Conservation (phyloP, 2,113 vertebrate species). For the Felis catus region DNA sequence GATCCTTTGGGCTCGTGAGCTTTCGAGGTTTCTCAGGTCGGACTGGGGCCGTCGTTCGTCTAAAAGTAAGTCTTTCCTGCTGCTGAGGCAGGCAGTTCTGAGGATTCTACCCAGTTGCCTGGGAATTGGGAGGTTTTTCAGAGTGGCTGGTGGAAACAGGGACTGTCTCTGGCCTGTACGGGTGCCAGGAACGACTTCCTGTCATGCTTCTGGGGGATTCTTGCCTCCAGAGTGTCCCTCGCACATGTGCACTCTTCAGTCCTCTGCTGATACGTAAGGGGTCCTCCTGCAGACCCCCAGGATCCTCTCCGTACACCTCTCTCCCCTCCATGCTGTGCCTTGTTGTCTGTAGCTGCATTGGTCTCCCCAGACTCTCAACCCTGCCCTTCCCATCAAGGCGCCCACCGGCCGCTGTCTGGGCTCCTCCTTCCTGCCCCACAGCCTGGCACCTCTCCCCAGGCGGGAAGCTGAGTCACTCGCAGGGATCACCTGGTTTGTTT, state of each 20-base stretch:
- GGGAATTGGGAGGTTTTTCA: not conserved
- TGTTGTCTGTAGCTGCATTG: not conserved
- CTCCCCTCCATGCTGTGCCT: not conserved
- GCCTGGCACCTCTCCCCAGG: not conserved
- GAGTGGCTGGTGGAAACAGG: not conserved
- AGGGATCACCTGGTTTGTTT: not conserved
- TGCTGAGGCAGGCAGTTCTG: not conserved
- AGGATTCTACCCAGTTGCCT: too few species aligned
- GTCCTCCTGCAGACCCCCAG: not conserved
- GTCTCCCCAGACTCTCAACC: not conserved
- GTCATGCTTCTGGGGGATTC: not conserved
- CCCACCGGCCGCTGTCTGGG: not conserved
- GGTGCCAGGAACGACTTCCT: not conserved
- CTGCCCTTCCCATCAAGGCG: not conserved
- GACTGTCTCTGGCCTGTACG: not conserved
- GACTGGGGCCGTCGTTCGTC: not conserved
- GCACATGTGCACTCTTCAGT: too few species aligned
- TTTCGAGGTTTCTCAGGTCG: not conserved
- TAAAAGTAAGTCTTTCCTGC: not conserved
- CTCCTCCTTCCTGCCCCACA: not conserved
- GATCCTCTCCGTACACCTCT: accelerated
- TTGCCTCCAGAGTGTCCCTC: not conserved
- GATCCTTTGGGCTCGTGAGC: not conserved
- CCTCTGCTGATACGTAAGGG: not conserved
- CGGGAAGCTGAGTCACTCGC: accelerated